Evolutionary conservation across 1,140 invertebrate species (phyloP).

Genomic region (Sitobion miscanthi): DNA sequence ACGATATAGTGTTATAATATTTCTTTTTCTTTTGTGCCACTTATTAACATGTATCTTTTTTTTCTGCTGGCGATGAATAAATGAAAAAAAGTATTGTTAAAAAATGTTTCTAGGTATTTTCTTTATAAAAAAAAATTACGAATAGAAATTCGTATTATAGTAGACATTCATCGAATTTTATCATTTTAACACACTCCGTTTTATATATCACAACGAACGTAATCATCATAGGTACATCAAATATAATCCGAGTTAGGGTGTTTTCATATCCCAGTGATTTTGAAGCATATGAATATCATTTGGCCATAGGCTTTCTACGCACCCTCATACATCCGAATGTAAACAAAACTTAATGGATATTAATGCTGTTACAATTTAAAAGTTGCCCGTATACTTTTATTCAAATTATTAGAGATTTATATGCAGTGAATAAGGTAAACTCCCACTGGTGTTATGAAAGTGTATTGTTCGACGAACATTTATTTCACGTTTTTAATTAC

Average conservation of each 20-base stretch:
- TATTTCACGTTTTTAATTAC: constrained; percentile 12
- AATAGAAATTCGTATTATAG: not conserved
- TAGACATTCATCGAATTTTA: not conserved
- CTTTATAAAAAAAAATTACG: no score
- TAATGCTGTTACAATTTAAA: constrained; percentile 27
- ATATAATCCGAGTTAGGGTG: not conserved
- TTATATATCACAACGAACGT: not conserved
- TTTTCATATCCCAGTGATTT: not conserved
- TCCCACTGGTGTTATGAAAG: not conserved
- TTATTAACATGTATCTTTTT: no score
- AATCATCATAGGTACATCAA: not conserved
- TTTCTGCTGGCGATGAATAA: no score
- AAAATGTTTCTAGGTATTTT: no score
- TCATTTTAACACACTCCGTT: not conserved
- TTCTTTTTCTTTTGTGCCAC: no score
- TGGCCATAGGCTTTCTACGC: not conserved
- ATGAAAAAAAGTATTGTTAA: no score
- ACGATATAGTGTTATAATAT: no score
- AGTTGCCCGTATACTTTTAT: constrained; percentile 25
- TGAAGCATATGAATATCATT: not conserved
- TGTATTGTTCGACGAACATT: not conserved
- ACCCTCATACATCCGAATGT: not conserved
- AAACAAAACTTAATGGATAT: constrained; percentile 34
- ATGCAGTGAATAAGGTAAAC: not conserved
- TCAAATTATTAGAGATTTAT: constrained; percentile 35